Evolutionary conservation across 1,140 invertebrate species (phyloP).

Genomic region (Latrodectus geometricus): DNA sequence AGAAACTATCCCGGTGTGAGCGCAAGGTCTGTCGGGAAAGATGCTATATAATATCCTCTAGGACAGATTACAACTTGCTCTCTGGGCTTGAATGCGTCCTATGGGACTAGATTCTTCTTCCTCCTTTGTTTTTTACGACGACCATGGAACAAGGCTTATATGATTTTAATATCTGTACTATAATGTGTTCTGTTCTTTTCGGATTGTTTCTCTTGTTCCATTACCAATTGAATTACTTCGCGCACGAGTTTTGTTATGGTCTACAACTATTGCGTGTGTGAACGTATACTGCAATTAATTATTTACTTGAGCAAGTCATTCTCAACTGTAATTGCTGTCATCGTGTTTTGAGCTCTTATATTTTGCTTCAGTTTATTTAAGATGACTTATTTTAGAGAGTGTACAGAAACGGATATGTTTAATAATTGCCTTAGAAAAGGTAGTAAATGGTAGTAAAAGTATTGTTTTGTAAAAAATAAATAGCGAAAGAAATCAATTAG

Average conservation of each 20-base stretch:
- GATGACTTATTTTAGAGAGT: no score
- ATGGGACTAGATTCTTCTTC: constrained; percentile 19
- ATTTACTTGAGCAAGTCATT: constrained; percentile 9
- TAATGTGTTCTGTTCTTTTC: not conserved
- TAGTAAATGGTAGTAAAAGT: no score
- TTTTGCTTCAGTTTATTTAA: not conserved
- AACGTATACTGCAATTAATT: constrained; percentile 15
- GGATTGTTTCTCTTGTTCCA: constrained; percentile 28
- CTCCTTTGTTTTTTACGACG: constrained; percentile 32
- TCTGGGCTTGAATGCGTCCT: constrained; percentile 34
- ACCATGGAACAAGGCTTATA: constrained; percentile 27
- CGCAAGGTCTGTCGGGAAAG: constrained; percentile 20
- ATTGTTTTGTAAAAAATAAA: no score
- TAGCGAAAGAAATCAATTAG: no score
- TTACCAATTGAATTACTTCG: constrained; percentile 45
- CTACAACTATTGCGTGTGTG: not conserved
- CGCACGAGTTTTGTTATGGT: constrained; percentile 3
- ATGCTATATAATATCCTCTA: constrained; percentile 54
- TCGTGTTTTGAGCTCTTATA: not conserved
- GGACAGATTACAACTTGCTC: constrained; percentile 56
- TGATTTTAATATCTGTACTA: constrained; percentile 55
- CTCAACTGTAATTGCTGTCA: not conserved
- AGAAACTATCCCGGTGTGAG: constrained; percentile 37
- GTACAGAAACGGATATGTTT: no score
- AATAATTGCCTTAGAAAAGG: no score